phyloP scores from a whole-genome alignment of 2,113 vertebrate species.

The Rhinoderma darwinii region DNA sequence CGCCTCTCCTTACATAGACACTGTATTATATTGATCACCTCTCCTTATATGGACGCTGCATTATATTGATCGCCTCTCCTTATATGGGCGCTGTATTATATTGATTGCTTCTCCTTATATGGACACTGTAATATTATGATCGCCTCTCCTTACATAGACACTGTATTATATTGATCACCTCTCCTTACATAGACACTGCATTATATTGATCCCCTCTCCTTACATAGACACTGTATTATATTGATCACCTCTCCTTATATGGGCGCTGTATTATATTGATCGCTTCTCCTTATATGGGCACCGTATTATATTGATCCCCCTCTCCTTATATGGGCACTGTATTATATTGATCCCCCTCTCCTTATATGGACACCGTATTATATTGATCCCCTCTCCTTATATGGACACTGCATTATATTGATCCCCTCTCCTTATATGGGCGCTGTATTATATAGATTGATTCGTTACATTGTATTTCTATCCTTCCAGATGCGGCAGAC shows the following conservation, averaged over 20 bases:
- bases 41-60: too few species aligned
- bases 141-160: too few species aligned
- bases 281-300: neutral
- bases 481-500: slow-evolving; percentile 84
- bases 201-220: too few species aligned
- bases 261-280: neutral
- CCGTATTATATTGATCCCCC: neutral
- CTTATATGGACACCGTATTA: neutral
- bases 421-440: neutral
- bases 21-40: too few species aligned
- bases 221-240: neutral
- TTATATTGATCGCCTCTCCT: too few species aligned
- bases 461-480: neutral
- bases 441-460: neutral
- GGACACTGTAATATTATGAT: too few species aligned
- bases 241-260: neutral
- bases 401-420: neutral
- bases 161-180: too few species aligned
- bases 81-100: too few species aligned
- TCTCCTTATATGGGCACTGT: neutral
- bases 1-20: too few species aligned
- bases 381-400: neutral
- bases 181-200: too few species aligned
- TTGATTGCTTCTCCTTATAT: too few species aligned
- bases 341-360: neutral